Conservation (phyloP, 2,113 vertebrate genomes). For the Lycaon pictus region DNA sequence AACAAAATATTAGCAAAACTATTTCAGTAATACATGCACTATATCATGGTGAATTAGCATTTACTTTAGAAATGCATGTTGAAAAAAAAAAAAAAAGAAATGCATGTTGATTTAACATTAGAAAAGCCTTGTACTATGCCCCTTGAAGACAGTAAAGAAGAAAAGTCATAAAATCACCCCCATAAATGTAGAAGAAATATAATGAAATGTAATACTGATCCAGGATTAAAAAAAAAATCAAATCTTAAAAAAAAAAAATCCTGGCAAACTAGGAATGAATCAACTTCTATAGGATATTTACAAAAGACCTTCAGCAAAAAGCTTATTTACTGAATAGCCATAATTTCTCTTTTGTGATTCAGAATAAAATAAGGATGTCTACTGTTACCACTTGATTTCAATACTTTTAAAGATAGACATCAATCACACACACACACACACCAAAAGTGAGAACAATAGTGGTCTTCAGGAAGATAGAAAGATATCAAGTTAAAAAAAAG, state of each 20-base stretch:
- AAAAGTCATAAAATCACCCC: background rate
- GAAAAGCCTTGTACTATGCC: background rate
- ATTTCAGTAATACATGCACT: background rate
- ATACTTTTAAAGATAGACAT: background rate
- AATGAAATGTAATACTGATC: background rate
- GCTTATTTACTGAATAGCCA: background rate
- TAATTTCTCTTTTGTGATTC: background rate
- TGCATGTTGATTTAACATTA: background rate
- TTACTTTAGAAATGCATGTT: background rate
- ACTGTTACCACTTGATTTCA: slow-evolving; percentile 9
- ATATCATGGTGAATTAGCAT: background rate
- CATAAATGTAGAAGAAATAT: background rate
- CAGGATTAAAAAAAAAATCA: background rate
- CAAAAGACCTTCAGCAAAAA: background rate
- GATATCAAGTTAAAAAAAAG: background rate
- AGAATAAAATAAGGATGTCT: background rate
- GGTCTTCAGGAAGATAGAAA: background rate
- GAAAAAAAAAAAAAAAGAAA: no score
- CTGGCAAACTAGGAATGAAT: background rate
- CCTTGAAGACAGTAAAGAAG: background rate
- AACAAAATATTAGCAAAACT: background rate
- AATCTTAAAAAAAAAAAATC: background rate
- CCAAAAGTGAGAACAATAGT: background rate
- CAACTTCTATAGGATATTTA: background rate
- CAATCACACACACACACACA: background rate